These are phyloP conservation scores for Eulemur albifrons DNA, from an alignment of 2,797 vertebrate genomes.

Conservation along the genomic window DNA sequence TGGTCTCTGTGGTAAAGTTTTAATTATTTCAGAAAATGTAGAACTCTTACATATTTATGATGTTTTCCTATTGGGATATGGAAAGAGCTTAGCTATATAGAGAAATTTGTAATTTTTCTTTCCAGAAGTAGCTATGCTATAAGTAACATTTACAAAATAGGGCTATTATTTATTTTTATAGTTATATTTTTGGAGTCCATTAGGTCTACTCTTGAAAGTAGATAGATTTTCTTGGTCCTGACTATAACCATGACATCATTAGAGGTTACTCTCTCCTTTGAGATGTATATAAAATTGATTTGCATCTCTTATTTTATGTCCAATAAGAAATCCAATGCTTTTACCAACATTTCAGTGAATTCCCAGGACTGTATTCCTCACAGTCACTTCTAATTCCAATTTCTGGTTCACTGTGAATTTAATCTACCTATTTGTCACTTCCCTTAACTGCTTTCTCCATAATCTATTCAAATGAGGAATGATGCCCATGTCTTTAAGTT, in stretches of 20 bases:
- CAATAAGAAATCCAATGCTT: constrained; percentile 34
- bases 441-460: not conserved
- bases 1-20: constrained; percentile 54
- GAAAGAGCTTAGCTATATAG: not conserved
- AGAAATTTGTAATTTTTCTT: constrained; percentile 38
- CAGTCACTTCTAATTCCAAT: constrained; percentile 34
- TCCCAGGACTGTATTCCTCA: not conserved
- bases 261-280: constrained; percentile 45
- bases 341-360: constrained; percentile 32
- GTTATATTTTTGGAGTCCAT: constrained; percentile 45
- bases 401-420: constrained; percentile 43
- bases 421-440: not conserved
- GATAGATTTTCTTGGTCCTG: constrained; percentile 35
- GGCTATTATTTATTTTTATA: constrained; percentile 58
- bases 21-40: constrained; percentile 62
- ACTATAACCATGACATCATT: constrained; percentile 47
- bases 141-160: constrained; percentile 52
- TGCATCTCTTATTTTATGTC: constrained; percentile 25
- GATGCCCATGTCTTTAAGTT: not conserved
- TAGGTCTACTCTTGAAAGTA: constrained; percentile 36
- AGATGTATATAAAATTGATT: constrained; percentile 52
- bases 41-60: constrained; percentile 55
- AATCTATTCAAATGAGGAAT: not conserved
- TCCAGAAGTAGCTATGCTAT: constrained; percentile 32
- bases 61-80: constrained; percentile 50